Evolutionary conservation across 2,113 vertebrate species (phyloP).

Genomic region (Myrmophylax atrothorax): DNA sequence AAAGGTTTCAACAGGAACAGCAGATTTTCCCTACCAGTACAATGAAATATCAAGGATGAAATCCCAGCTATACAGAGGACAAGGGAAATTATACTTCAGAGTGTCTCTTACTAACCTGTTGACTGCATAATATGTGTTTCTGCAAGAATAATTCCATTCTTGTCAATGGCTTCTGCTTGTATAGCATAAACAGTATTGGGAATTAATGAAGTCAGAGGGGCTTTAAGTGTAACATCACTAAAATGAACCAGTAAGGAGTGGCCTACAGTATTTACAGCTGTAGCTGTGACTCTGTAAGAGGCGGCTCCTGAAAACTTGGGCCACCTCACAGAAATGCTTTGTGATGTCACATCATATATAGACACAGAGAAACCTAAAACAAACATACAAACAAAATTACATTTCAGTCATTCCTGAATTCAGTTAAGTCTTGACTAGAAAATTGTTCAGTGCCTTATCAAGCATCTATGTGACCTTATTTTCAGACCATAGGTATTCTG

Average conservation of each 20-base stretch:
- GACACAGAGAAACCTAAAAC: conserved; percentile 67
- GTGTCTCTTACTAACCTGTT: conserved; percentile 67
- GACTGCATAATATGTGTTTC: conserved; percentile 61
- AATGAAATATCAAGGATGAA: neutral
- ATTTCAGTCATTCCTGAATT: neutral
- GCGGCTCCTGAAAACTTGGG: conserved; percentile 59
- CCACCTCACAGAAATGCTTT: conserved; percentile 77
- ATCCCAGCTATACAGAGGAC: neutral
- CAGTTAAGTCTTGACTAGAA: neutral
- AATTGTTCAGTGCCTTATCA: neutral
- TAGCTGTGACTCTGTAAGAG: conserved; percentile 80
- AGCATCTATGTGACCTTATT: neutral
- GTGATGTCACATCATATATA: conserved; percentile 77
- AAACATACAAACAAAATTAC: neutral
- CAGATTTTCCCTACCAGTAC: neutral
- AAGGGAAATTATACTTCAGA: neutral
- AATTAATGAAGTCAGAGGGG: conserved; percentile 75
- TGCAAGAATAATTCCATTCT: conserved; percentile 67
- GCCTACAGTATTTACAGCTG: conserved; percentile 59
- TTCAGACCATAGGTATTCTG: neutral
- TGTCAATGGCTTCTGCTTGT: conserved; percentile 80
- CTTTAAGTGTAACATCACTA: conserved; percentile 72
- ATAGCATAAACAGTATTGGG: conserved; percentile 77
- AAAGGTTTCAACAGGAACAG: neutral
- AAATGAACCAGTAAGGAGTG: conserved; percentile 68